These are phyloP conservation scores for Anticlea derivata DNA, from an alignment of 2,888 invertebrate species.

Conservation along the genomic window DNA sequence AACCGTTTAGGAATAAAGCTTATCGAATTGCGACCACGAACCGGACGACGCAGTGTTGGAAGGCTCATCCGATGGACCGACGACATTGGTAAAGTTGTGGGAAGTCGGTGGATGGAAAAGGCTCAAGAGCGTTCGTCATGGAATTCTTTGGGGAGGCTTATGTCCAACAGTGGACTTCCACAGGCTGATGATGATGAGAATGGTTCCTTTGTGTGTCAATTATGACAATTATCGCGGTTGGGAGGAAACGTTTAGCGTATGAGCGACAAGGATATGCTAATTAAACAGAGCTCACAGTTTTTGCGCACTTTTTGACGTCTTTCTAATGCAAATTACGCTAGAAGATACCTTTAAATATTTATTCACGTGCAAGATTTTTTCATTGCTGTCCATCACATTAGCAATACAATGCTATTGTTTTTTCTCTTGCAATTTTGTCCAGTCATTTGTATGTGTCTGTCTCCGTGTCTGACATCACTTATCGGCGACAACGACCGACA, in stretches of 20 bases:
- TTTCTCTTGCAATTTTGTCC: conserved; percentile 49
- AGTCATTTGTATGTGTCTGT: conserved; percentile 54
- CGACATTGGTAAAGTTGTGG: too few species aligned
- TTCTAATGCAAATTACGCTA: conserved; percentile 13
- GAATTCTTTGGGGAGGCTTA: too few species aligned
- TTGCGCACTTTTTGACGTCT: conserved; percentile 38
- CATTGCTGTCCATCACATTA: conserved; percentile 23
- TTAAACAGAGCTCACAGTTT: conserved; percentile 46
- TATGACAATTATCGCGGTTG: conserved; percentile 68
- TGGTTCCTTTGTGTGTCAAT: conserved; percentile 60
- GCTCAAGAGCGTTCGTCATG: too few species aligned
- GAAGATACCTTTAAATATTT: conserved; percentile 14
- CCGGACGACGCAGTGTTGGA: too few species aligned
- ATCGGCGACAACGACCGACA: conserved; percentile 71
- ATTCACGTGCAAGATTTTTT: conserved; percentile 21
- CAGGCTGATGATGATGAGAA: too few species aligned
- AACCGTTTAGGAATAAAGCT: too few species aligned
- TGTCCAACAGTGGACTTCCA: too few species aligned
- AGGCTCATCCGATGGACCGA: too few species aligned
- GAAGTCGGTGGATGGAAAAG: too few species aligned
- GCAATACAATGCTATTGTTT: conserved; percentile 25
- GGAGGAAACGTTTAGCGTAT: conserved; percentile 60
- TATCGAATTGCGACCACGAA: too few species aligned
- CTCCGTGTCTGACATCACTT: conserved; percentile 70
- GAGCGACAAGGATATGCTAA: conserved; percentile 74